A percentile compares a stretch with the other conserved stretches of the same genome.
These are phyloP conservation scores for Pristionchus mayeri DNA, from an alignment of 2,888 invertebrate species.

Conservation along the genomic window DNA sequence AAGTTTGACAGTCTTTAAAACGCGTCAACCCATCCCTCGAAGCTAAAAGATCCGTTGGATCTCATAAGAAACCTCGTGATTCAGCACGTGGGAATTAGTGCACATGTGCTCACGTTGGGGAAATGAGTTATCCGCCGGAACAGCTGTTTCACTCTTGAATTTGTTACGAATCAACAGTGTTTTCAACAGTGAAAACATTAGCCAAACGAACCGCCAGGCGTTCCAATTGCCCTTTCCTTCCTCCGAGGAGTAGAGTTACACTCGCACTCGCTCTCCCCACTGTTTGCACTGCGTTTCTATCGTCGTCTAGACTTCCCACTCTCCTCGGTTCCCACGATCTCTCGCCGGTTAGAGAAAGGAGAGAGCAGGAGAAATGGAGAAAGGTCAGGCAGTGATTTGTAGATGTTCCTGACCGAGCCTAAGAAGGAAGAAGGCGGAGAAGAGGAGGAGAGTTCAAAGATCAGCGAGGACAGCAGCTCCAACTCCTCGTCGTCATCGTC, in stretches of 20 bases:
- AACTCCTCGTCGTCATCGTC: constrained; percentile 6
- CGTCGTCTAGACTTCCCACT: background rate
- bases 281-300: background rate
- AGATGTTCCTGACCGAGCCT: constrained; percentile 46
- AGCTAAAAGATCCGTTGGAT: no score
- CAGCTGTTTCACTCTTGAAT: no score
- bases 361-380: background rate
- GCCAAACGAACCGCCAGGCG: no score
- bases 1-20: no score
- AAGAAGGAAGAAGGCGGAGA: background rate
- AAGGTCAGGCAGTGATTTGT: background rate
- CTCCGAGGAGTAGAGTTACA: background rate
- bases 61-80: no score
- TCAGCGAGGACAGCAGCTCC: background rate
- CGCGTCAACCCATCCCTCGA: no score
- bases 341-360: background rate
- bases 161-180: no score
- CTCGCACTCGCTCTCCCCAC: background rate
- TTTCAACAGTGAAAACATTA: no score
- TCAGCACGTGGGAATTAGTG: no score
- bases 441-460: constrained; percentile 22
- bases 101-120: no score
- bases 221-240: background rate
- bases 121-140: no score
- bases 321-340: background rate